Base-by-base conservation (phyloP, 2,888 invertebrate species). In the Troilus luridus region DNA sequence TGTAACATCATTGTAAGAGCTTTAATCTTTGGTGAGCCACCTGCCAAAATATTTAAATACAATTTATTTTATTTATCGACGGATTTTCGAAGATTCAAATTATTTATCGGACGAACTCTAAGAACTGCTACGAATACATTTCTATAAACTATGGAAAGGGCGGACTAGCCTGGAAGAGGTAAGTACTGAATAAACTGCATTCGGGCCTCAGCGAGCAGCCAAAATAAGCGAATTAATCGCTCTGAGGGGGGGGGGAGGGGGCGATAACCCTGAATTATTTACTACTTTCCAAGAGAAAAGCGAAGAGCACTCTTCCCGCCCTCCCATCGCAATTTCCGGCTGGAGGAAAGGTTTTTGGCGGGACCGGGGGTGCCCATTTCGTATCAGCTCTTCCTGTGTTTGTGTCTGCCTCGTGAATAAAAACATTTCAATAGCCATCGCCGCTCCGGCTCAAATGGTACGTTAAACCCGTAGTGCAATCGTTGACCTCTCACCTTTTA, bases 251-350 rank as follows among this genome's bases (percentile, higher is more conserved):
- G 19, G 54, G 24, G 41, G 72, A 17, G 72, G n/a, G n/a, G 85
- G 54, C 85, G 85, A 85, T 85, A 56, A 54, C 85, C 85, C 85
- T 85, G 85, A 85, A 85, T 85, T 85, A 85, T 85, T 85, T 85
- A 85, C 85, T 56, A 85, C 85, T 85, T 58, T 85, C 54, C 85
- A 58, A 85, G 85, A 85, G 85, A 85, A 58, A 58, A 58, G 56
- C 54, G 56, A 21, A 58, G 85, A 85, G 85, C 56, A 58, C 85
- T 85, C 85, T 85, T 58, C 56, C 72, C 72, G 7, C 27, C 72
- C 72, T n/a, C 56, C 85, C 85, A 85, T 56, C 56, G 85, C 85
- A 85, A 85, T 85, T 85, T 85, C 85, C 85, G 85, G 85, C 58
- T 56, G 85, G 85, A 85, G 85, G 56, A 85, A 85, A 77, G 72